Base-by-base conservation (phyloP, 2,797 vertebrate genomes). In the Alfaro cultratus region DNA sequence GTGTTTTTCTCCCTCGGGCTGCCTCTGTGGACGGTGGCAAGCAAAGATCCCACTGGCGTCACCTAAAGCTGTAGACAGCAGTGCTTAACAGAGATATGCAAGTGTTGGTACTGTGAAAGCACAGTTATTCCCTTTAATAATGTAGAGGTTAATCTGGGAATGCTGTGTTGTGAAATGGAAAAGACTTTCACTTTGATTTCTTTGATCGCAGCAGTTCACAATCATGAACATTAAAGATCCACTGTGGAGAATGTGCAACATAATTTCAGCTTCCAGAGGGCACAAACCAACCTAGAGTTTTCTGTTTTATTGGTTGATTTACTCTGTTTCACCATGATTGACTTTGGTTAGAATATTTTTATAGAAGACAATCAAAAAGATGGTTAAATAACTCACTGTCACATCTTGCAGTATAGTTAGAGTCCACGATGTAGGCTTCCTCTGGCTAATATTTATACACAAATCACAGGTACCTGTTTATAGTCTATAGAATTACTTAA, bases 11-110 rank as follows among this genome's bases (percentile, higher is more conserved):
- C 83, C 90, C 85, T 85, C 36, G 1, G 91, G 91, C 85, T 43
- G 88, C 91, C 89, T 93, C 91, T 29, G 85, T 76, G 83, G 92
- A 87, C 47, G 71, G 74, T 86, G 82, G 77, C 83, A 84, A 93
- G 89, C 80, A 93, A 95, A 95, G 87, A 94, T 78, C 86, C 92
- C 77, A 1, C 26, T 26, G 85, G 94, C 89, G 77, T 75, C 75
- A 88, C 93, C 90, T 80, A 60, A 60, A 90, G 94, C 91, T 91
- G 76, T 87, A 85, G 89, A 92, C 77, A 80, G 57, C 73, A 77
- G 78, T 86, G 87, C 90, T 90, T 77, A 90, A 83, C 81, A 89
- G 83, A 75, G 78, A 76, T 80, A 86, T 77, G 77, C 79, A 15
- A 84, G 80, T 77, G 68, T 71, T 45, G 85, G 77, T 70, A 83